phyloP scores from a whole-genome alignment of 2,113 vertebrate species.

The Fukomys damarensis region DNA sequence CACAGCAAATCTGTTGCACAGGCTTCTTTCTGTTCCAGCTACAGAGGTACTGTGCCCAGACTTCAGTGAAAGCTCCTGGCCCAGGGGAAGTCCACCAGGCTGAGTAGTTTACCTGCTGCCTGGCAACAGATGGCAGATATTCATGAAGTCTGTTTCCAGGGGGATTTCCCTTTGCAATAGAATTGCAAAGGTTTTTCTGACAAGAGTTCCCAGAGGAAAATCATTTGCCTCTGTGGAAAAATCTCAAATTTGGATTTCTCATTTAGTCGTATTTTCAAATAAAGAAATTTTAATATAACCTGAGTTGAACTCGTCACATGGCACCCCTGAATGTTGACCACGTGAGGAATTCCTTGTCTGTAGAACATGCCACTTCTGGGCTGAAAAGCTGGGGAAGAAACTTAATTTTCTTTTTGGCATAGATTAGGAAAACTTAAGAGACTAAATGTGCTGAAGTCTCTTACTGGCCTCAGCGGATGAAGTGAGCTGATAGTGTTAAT shows the following conservation, averaged over 20 bases:
- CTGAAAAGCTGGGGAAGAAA: too few species aligned
- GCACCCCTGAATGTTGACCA: too few species aligned
- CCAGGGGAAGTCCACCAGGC: slow-evolving; percentile 66
- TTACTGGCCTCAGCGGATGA: too few species aligned
- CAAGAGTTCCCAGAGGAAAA: slow-evolving; percentile 75
- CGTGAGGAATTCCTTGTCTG: too few species aligned
- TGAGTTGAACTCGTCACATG: too few species aligned
- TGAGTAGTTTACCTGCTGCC: slow-evolving; percentile 16
- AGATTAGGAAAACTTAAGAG: too few species aligned
- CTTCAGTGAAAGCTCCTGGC: slow-evolving; percentile 47
- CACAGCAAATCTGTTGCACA: slow-evolving; percentile 37
- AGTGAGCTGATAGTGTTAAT: too few species aligned
- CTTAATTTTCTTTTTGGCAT: too few species aligned
- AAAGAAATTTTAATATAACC: neutral
- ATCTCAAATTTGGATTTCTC: slow-evolving; percentile 51
- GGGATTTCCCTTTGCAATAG: slow-evolving; percentile 66
- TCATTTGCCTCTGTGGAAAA: slow-evolving; percentile 59
- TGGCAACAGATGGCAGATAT: neutral
- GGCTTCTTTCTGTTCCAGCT: slow-evolving; percentile 52
- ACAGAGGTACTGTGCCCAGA: neutral
- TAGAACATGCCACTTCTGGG: too few species aligned
- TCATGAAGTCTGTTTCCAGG: slow-evolving; percentile 53
- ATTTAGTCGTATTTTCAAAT: slow-evolving; percentile 53
- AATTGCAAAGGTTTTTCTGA: slow-evolving; percentile 53
- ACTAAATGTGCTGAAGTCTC: too few species aligned